Evolutionary conservation across 1,140 invertebrate species (phyloP).

Genomic region (Tetranychus urticae): DNA sequence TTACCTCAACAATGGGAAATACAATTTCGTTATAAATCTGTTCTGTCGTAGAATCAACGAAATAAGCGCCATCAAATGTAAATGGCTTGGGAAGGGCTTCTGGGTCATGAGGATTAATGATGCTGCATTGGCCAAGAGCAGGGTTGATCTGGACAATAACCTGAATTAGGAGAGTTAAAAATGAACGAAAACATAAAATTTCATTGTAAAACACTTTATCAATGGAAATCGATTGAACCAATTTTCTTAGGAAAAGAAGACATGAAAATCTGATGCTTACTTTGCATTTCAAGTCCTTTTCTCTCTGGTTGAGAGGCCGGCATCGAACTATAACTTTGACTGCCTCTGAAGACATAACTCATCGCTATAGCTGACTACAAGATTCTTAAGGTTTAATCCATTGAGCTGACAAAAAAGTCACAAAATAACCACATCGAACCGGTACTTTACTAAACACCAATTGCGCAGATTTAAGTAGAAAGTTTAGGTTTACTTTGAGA

Average conservation of each 20-base stretch:
- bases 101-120: constrained; percentile 31
- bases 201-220: background rate
- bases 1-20: constrained; percentile 39
- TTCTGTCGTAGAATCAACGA: constrained; percentile 33
- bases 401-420: too few species aligned
- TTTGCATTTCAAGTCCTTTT: constrained; percentile 42
- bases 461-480: too few species aligned
- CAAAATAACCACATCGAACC: too few species aligned
- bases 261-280: constrained; percentile 22
- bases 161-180: constrained; percentile 23
- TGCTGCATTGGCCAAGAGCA: constrained; percentile 27
- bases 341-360: constrained; percentile 32
- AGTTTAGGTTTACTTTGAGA: too few species aligned
- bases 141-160: constrained; percentile 44
- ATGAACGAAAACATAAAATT: background rate
- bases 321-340: constrained; percentile 78
- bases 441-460: too few species aligned
- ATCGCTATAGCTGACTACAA: too few species aligned
- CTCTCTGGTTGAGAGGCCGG: constrained; percentile 59
- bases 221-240: background rate
- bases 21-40: constrained; percentile 40
- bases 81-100: constrained; percentile 40
- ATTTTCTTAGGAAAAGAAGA: background rate
- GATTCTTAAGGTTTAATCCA: too few species aligned
- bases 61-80: constrained; percentile 44